These are phyloP conservation scores for Leucoraja erinaceus DNA, from an alignment of 2,113 vertebrate genomes.

Conservation along the genomic window DNA sequence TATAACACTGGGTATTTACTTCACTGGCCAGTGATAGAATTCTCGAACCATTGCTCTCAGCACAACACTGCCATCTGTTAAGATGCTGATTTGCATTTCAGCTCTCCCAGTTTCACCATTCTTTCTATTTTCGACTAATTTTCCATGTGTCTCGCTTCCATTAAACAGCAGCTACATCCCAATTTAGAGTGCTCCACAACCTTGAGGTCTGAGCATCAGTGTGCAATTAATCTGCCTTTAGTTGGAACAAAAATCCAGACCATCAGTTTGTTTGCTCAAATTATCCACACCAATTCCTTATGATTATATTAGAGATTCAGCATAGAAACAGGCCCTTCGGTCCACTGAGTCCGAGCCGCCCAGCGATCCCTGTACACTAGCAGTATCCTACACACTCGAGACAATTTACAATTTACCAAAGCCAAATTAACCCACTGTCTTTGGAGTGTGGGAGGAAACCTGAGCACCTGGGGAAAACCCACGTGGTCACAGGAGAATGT, in stretches of 20 bases:
- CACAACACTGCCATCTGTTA: constrained; percentile 23
- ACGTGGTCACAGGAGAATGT: no score
- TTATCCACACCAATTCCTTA: background rate
- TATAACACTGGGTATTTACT: background rate
- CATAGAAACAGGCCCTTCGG: no score
- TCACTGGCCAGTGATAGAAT: constrained; percentile 23
- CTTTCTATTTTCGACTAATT: constrained; percentile 33
- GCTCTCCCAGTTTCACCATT: background rate
- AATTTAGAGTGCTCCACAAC: background rate
- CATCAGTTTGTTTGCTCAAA: no score
- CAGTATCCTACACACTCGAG: no score
- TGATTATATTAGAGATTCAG: no score
- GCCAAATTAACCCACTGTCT: no score
- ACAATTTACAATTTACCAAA: no score
- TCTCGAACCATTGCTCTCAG: background rate
- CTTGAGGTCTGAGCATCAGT: background rate
- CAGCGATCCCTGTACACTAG: no score
- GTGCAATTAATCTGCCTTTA: background rate
- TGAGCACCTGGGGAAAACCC: no score
- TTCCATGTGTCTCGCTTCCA: background rate
- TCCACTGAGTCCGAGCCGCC: no score
- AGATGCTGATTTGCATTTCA: background rate
- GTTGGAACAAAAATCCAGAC: background rate
- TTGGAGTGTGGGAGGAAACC: no score
- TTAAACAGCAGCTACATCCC: background rate